A percentile compares a stretch with the other conserved stretches of the same genome.
Evolutionary conservation across 2,888 invertebrate species (phyloP).

Genomic region (Dendrolimus houi): DNA sequence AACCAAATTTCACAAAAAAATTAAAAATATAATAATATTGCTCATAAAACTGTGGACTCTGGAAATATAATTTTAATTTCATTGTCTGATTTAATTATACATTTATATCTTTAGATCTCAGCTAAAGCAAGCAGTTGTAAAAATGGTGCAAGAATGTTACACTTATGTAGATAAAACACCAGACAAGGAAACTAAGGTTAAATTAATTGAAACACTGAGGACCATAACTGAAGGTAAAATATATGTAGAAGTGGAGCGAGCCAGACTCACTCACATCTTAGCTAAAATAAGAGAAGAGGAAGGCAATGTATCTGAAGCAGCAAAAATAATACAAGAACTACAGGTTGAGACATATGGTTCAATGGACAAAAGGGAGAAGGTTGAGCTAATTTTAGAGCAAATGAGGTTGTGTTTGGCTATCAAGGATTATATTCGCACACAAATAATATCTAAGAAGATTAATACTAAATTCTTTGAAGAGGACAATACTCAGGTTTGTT

Average conservation of each 20-base stretch:
- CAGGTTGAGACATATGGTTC: constrained; percentile 98
- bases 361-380: constrained; percentile 98
- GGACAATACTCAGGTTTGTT: constrained; percentile 77
- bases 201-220: constrained; percentile 96
- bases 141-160: constrained; percentile 97
- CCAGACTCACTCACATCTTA: constrained; percentile 93
- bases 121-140: constrained; percentile 96
- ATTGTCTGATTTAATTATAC: too few species aligned
- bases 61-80: too few species aligned
- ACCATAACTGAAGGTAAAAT: constrained; percentile 99
- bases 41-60: too few species aligned
- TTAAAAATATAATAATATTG: too few species aligned
- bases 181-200: constrained; percentile 91
- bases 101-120: constrained; percentile 79
- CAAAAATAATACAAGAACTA: constrained; percentile 95
- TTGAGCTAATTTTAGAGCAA: constrained; percentile 97
- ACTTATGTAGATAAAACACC: constrained; percentile 95
- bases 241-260: constrained; percentile 99
- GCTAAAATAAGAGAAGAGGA: constrained; percentile 91
- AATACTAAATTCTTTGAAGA: constrained; percentile 98
- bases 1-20: too few species aligned
- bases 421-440: constrained; percentile 97
- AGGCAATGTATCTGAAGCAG: constrained; percentile 91
- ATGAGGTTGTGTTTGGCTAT: constrained; percentile 97
- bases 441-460: constrained; percentile 99